Base-by-base conservation (phyloP, 1,140 invertebrate species). In the Halyomorpha halys region DNA sequence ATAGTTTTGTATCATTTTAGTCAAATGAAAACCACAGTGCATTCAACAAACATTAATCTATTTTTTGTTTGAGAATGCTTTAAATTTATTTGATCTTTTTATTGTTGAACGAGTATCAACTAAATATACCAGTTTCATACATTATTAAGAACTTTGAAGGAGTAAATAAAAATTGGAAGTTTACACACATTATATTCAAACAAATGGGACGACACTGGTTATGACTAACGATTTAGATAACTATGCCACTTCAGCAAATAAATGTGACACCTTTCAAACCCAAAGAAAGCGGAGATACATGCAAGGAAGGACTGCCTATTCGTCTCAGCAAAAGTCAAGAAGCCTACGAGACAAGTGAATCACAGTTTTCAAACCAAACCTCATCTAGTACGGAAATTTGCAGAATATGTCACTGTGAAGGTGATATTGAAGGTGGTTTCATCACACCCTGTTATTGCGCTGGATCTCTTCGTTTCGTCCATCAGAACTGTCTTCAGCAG, bases 401-500 rank as follows among this genome's bases (percentile, higher is more conserved):
- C 74, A 81, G 90, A 71, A 94, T 93, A 72, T 93, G 91, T 72
- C 91, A 94, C 74, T 93, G 90, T 72, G 90, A 93, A 76, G 89
- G 87, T 53, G 90, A 92, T 75, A 76, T 80, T 64, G 85, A 87
- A 70, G 86, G 86, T 70, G 89, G 90, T 0, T 78, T 97, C 53
- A 83, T 97, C 64, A 87, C 91, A 56, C 94, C 94, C 9, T 97
- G 94, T 75, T 92, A 88, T 76, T 94, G 91, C 76, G 83, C 89
- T 68, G 91, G 91, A 39, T 91, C 87, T 74, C 76, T 97, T 68
- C 86, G 92, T 71, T 97, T 88, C 78, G 92, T 97, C 14, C 94
- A 97, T 77, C 93, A 96, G 74, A 82, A 84, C 54, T 97, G 94
- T 76, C 81, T 97, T 61, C 93, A 97, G 75, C 92, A 96, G 75